These are phyloP conservation scores for Podocnemis expansa DNA, from an alignment of 2,113 vertebrate genomes.

Conservation along the genomic window DNA sequence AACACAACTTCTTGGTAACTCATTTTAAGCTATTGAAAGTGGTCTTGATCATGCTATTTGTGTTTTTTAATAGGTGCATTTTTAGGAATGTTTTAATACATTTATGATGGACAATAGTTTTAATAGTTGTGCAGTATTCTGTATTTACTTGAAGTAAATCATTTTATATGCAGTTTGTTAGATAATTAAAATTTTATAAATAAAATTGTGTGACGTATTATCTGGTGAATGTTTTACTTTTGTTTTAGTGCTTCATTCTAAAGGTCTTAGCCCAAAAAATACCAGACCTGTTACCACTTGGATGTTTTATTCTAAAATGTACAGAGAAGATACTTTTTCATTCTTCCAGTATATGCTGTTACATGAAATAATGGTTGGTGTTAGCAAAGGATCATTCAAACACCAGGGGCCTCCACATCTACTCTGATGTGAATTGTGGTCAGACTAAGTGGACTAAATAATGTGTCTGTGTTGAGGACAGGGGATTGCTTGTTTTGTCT, in stretches of 20 bases:
- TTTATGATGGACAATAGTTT: slow-evolving; percentile 74
- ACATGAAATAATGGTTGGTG: not conserved
- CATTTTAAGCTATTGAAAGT: slow-evolving; percentile 68
- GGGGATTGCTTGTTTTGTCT: not conserved
- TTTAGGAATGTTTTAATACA: slow-evolving; percentile 75
- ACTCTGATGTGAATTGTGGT: not conserved
- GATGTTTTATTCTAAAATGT: not conserved
- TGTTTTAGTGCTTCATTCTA: not conserved
- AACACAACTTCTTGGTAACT: slow-evolving; percentile 39
- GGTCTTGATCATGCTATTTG: slow-evolving; percentile 66
- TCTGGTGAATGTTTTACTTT: slow-evolving; percentile 28
- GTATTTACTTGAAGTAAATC: slow-evolving; percentile 76
- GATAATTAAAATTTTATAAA: slow-evolving; percentile 72
- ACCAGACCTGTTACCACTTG: not conserved
- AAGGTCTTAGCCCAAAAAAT: not conserved
- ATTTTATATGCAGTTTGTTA: slow-evolving; percentile 76
- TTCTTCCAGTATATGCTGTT: not conserved
- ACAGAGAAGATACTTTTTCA: not conserved
- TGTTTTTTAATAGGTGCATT: slow-evolving; percentile 69
- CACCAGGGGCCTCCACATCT: fast-evolving
- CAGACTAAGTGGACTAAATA: slow-evolving; percentile 19
- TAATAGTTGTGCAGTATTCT: slow-evolving; percentile 73
- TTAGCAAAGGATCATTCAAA: fast-evolving
- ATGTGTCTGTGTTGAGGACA: not conserved
- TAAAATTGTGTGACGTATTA: slow-evolving; percentile 67